Conservation (phyloP, 1,140 invertebrate genomes). For the Apis mellifera region Amel_HAv3.1 CM009936.2:6930501-6931000, state of each 20-base stretch:
- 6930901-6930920: no score
- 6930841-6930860: no score
- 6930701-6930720: background rate
- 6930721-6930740: constrained; percentile 1
- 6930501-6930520: constrained; percentile 23
- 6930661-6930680: constrained; percentile 2
- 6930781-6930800: no score
- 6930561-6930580: constrained; percentile 26
- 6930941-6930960: no score
- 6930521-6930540: constrained; percentile 21
- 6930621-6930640: constrained; percentile 3
- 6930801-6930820: no score
- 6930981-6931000: no score
- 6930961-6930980: no score
- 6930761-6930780: no score
- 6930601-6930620: background rate
- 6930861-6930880: no score
- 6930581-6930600: background rate
- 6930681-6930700: background rate
- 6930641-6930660: constrained; percentile 26
- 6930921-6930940: no score
- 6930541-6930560: background rate
- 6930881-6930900: no score
- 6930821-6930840: no score
- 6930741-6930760: constrained; percentile 1